These are phyloP conservation scores for Pogonophryne albipinna DNA, from an alignment of 2,797 vertebrate species.

Conservation along the genomic window DNA sequence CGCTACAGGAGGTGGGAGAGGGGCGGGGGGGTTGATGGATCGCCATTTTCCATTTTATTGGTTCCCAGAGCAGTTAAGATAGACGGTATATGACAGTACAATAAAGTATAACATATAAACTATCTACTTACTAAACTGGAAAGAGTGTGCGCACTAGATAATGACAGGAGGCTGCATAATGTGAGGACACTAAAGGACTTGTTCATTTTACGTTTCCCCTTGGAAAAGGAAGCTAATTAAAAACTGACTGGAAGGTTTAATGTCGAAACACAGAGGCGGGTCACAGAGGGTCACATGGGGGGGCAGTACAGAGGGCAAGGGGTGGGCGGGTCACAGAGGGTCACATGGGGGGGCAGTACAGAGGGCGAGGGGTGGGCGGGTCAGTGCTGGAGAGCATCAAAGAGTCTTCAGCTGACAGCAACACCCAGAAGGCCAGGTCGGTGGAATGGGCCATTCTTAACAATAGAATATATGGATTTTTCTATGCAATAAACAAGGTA, in stretches of 20 bases:
- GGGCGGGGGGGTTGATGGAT: conserved; percentile 43
- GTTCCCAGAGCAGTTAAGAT: conserved; percentile 20
- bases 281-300: no score
- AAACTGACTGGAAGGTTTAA: background rate
- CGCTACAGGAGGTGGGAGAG: conserved; percentile 21
- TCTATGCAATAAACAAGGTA: no score
- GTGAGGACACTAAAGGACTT: background rate
- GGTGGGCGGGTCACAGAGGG: no score
- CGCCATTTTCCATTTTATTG: conserved; percentile 35
- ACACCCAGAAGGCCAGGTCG: background rate
- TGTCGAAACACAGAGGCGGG: no score
- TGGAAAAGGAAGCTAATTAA: background rate
- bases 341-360: background rate
- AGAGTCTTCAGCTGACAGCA: background rate
- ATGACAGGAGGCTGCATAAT: background rate
- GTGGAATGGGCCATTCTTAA: no score
- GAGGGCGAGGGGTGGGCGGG: background rate
- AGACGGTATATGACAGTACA: background rate
- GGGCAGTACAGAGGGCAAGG: background rate
- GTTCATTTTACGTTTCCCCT: background rate
- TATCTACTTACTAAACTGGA: background rate
- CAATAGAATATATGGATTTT: no score
- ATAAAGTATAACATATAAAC: conserved; percentile 17
- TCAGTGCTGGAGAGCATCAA: background rate
- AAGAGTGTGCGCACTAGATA: background rate